Evolutionary conservation across 2,888 invertebrate species (phyloP), one percentile per base, ranked within the genome.

Genomic region (Leptura quadrifasciata): DNA sequence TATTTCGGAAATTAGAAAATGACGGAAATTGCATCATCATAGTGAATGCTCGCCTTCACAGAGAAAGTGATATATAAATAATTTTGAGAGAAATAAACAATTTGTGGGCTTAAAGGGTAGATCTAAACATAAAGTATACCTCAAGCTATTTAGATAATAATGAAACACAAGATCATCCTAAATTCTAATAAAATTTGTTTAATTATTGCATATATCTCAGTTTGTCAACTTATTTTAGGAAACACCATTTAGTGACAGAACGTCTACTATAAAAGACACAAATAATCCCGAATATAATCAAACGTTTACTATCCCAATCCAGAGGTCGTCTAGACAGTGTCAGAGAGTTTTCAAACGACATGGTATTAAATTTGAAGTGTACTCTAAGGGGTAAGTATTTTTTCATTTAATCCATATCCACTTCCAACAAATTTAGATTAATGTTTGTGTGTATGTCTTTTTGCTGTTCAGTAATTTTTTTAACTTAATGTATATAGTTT

Each of bases 251-350:
- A 92, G 91, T 21, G 95, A 96, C 77, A 93, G 94, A 83, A 97
- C 98, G 0, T 89, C 91, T 0, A 92, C 95, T 2, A 91, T 97
- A 3, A 95, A 94, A 87, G 94, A 96, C 86, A 96, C 96, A 0
- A 95, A 95, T 88, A 97, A 95, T 88, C 98, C 98, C 0, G 95
- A 95, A 83, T 98, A 97, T 89, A 93, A 96, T 87, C 93, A 95
- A 54, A 93, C 93, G 60, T 96, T 95, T 88, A 93, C 92, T 55
- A 92, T 98, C 78, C 92, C 93, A 67, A 95, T 98, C 74, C 94
- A 95, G 82, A 92, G 98, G 57, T 92, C 92, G 78, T 93, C 95
- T 0, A 91, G 97, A 72, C 93, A 95, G 18, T 96, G 98, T 85
- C 94, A 94, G 80, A 90, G 98, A 65, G 92, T 96, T 35, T 95